Evolutionary conservation across 2,113 vertebrate genomes (phyloP).

Genomic region (Collichthys lucidus): DNA sequence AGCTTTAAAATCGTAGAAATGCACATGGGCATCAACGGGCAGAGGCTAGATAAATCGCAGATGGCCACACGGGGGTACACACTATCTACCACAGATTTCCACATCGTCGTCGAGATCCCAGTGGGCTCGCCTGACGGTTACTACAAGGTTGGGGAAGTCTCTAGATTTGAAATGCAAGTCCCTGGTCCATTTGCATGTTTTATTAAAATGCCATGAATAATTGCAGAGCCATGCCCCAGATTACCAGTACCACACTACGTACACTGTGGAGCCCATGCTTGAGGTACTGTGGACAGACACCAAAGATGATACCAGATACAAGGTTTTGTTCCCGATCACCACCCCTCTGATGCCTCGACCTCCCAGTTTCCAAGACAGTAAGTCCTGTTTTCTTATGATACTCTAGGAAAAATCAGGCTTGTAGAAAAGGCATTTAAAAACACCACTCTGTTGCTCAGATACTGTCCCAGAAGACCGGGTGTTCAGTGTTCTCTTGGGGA

Average conservation of each 20-base stretch:
- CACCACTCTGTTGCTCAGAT: conserved; percentile 42
- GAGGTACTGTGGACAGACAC: conserved; percentile 77
- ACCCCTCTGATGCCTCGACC: conserved; percentile 73
- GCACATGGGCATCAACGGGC: conserved; percentile 84
- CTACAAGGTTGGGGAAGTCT: conserved; percentile 84
- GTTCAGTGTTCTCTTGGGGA: conserved; percentile 81
- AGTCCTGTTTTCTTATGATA: conserved; percentile 2
- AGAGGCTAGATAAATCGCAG: conserved; percentile 76
- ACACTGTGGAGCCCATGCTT: conserved; percentile 81
- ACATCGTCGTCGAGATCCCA: conserved; percentile 82
- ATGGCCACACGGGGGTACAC: conserved; percentile 80
- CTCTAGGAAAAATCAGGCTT: fast-evolving
- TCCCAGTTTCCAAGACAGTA: conserved; percentile 62
- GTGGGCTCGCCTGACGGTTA: conserved; percentile 86
- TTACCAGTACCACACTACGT: conserved; percentile 78
- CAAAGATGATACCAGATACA: conserved; percentile 77
- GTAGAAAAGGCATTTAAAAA: fast-evolving
- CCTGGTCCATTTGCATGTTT: conserved; percentile 23
- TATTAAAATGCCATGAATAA: conserved; percentile 51
- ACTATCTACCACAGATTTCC: conserved; percentile 69
- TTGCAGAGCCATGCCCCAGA: conserved; percentile 82
- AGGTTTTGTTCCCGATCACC: conserved; percentile 81
- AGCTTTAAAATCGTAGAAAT: conserved; percentile 73
- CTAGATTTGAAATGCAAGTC: not conserved
- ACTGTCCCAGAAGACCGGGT: conserved; percentile 62